These are phyloP conservation scores for Hemithea aestivaria DNA, from an alignment of 2,888 invertebrate species.

Conservation along the genomic window DNA sequence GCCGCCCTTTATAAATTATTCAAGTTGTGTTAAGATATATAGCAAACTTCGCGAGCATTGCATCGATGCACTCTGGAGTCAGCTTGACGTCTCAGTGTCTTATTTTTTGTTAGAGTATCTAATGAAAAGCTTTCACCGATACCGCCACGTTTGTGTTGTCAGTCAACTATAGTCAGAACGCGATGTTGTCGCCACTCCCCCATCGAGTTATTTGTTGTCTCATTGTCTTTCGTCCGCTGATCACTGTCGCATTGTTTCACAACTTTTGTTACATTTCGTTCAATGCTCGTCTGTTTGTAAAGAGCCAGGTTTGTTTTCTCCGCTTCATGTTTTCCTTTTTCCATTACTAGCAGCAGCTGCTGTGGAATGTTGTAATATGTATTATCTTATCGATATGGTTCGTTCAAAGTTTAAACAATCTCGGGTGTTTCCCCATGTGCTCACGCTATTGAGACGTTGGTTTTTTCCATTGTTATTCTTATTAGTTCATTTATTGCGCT, in stretches of 20 bases:
- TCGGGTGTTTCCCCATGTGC: conserved; percentile 36
- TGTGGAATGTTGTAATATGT: conserved; percentile 41
- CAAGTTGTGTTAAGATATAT: conserved; percentile 53
- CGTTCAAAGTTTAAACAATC: conserved; percentile 44
- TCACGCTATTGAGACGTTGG: conserved; percentile 24
- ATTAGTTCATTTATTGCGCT: conserved; percentile 29
- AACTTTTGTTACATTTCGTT: conserved; percentile 67
- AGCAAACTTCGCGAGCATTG: conserved; percentile 29
- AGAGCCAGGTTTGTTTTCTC: conserved; percentile 56
- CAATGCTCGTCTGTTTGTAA: conserved; percentile 62
- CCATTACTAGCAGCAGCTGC: conserved; percentile 50
- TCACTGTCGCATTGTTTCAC: conserved; percentile 69
- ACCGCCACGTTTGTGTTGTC: conserved; percentile 69
- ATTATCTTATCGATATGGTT: conserved; percentile 50
- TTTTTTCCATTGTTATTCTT: conserved; percentile 31
- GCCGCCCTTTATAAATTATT: conserved; percentile 61
- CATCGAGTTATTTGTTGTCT: conserved; percentile 68
- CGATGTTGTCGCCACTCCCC: conserved; percentile 55
- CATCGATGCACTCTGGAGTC: conserved; percentile 25
- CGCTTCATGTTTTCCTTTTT: conserved; percentile 49
- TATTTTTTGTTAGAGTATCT: conserved; percentile 53
- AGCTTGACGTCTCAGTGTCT: conserved; percentile 38
- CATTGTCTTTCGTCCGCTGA: conserved; percentile 62
- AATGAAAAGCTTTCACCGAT: conserved; percentile 62
- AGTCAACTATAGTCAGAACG: conserved; percentile 53